phyloP scores from a whole-genome alignment of 2,113 vertebrate genomes.

The Rhinichthys klamathensis region DNA sequence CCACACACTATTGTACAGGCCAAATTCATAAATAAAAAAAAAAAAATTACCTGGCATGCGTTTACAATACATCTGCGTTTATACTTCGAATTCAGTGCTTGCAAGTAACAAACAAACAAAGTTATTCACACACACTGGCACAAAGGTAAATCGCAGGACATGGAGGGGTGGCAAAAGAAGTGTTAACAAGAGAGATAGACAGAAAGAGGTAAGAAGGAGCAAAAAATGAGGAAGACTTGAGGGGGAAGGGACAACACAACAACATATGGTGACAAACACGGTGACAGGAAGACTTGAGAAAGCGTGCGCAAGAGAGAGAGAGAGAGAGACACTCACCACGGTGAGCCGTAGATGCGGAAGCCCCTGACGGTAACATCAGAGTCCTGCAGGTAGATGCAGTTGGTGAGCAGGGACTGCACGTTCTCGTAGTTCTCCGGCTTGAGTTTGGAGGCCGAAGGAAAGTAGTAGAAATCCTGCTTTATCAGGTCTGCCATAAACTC shows the following conservation, averaged over 20 bases:
- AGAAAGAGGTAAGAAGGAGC: constrained; percentile 40
- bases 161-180: constrained; percentile 50
- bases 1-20: neutral
- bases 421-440: constrained; percentile 98
- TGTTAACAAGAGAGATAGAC: constrained; percentile 55
- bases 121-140: constrained; percentile 24
- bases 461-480: constrained; percentile 99
- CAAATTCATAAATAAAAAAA: constrained; percentile 14
- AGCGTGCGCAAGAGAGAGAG: neutral
- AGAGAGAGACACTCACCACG: constrained; percentile 83
- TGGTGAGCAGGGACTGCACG: constrained; percentile 93
- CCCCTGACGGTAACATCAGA: constrained; percentile 93
- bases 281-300: constrained; percentile 19
- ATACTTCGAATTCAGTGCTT: constrained; percentile 15
- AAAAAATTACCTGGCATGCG: constrained; percentile 33
- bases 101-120: neutral
- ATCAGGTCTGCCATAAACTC: constrained; percentile 99
- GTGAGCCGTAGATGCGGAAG: constrained; percentile 93
- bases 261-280: constrained; percentile 58
- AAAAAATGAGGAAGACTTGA: constrained; percentile 52
- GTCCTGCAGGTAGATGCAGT: constrained; percentile 98
- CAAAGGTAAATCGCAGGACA: constrained; percentile 42
- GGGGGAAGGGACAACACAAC: constrained; percentile 58
- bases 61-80: constrained; percentile 21
- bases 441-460: constrained; percentile 94